phyloP scores from a whole-genome alignment of 2,888 invertebrate species.

The Volucella bombylans region DNA sequence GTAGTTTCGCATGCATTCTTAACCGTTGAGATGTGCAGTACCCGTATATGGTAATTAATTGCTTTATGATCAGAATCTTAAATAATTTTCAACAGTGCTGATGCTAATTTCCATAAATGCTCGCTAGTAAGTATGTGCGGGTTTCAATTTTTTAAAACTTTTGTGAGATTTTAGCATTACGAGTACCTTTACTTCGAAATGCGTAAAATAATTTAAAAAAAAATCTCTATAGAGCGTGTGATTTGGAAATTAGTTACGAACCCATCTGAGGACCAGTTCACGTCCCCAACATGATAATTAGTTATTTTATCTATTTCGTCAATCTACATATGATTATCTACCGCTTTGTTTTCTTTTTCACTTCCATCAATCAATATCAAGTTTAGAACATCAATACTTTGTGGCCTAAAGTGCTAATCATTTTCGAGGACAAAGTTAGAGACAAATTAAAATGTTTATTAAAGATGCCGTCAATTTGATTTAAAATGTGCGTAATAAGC shows the following conservation, averaged over 20 bases:
- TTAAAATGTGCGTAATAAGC: neutral
- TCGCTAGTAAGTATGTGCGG: constrained; percentile 16
- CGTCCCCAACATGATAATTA: too few species aligned
- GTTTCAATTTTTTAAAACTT: constrained; percentile 40
- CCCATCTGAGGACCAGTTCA: neutral
- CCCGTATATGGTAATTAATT: constrained; percentile 3
- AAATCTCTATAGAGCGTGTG: neutral
- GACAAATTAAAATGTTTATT: constrained; percentile 13
- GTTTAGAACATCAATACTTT: too few species aligned
- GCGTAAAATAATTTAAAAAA: neutral
- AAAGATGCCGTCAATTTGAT: neutral
- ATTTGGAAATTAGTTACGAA: constrained; percentile 16
- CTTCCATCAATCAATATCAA: too few species aligned
- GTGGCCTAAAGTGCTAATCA: too few species aligned
- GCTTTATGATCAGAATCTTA: constrained; percentile 35
- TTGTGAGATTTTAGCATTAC: neutral
- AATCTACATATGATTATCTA: too few species aligned
- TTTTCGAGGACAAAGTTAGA: neutral
- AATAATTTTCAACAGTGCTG: neutral
- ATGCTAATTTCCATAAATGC: constrained; percentile 8
- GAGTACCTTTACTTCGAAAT: neutral
- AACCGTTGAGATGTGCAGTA: neutral
- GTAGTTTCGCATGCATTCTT: neutral
- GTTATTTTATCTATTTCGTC: too few species aligned
- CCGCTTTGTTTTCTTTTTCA: too few species aligned